Percentiles rank a stretch among this genome's conserved stretches.
Conservation (phyloP, 2,113 vertebrate genomes). For the Xyliphius kryptos region DNA sequence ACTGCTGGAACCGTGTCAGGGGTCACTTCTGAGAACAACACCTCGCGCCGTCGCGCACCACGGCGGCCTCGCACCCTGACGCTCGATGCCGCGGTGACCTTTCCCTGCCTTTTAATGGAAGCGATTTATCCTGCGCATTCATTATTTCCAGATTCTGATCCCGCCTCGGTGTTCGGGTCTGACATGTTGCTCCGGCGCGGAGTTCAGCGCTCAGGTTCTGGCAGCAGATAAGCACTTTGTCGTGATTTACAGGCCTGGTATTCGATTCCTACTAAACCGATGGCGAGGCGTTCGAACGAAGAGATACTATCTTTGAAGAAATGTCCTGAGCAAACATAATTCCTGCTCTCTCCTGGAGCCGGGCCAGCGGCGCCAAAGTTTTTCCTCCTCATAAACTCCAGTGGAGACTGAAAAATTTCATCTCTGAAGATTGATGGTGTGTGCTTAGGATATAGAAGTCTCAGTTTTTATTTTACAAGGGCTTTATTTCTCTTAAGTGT, state of each 20-base stretch:
- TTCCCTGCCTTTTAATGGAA: slow-evolving; percentile 38
- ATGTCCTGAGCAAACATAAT: slow-evolving; percentile 59
- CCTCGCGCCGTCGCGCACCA: neutral
- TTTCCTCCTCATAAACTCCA: slow-evolving; percentile 52
- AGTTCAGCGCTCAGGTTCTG: slow-evolving; percentile 54
- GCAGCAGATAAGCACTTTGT: slow-evolving; percentile 52
- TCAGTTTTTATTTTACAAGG: slow-evolving; percentile 47
- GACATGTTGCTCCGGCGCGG: slow-evolving; percentile 33
- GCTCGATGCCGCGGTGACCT: slow-evolving; percentile 27
- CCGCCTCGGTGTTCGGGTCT: slow-evolving; percentile 23
- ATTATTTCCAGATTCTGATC: slow-evolving; percentile 46
- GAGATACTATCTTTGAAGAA: slow-evolving; percentile 68
- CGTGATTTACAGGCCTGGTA: slow-evolving; percentile 60
- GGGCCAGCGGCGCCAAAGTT: slow-evolving; percentile 50
- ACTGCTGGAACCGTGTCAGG: no score
- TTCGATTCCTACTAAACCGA: slow-evolving; percentile 56
- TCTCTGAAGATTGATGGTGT: slow-evolving; percentile 48
- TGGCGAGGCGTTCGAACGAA: slow-evolving; percentile 50
- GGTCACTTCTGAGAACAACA: no score
- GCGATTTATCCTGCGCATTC: slow-evolving; percentile 33
- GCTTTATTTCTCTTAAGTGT: slow-evolving; percentile 40
- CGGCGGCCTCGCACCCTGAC: slow-evolving; percentile 11
- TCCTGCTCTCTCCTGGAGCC: slow-evolving; percentile 51
- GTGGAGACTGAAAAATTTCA: slow-evolving; percentile 52
- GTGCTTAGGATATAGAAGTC: slow-evolving; percentile 48